Evolutionary conservation across 2,888 invertebrate species (phyloP).

Genomic region (Anorthoa munda): DNA sequence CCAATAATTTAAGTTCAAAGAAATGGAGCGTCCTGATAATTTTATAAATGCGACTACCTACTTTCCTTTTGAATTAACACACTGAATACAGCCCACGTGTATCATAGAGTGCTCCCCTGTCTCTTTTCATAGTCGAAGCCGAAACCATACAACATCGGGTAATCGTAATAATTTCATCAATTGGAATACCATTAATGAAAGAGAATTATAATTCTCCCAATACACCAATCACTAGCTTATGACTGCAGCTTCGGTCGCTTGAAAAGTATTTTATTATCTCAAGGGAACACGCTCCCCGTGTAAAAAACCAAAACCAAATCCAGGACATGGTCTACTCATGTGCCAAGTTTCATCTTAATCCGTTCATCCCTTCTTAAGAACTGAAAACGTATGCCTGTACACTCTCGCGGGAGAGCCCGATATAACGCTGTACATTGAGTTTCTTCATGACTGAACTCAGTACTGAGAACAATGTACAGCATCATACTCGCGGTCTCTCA

Average conservation of each 20-base stretch:
- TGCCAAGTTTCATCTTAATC: neutral
- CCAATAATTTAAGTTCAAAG: neutral
- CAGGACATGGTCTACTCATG: neutral
- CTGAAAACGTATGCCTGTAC: no score
- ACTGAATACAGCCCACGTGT: conserved; percentile 2
- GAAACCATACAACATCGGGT: conserved; percentile 4
- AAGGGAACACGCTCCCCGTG: neutral
- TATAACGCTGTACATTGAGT: no score
- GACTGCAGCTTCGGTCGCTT: neutral
- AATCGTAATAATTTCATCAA: conserved; percentile 8
- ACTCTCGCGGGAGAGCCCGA: no score
- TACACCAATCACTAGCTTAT: neutral
- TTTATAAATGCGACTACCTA: neutral
- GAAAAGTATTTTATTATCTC: neutral
- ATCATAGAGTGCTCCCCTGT: neutral
- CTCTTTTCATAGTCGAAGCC: conserved; percentile 3
- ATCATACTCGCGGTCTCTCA: no score
- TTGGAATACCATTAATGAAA: neutral
- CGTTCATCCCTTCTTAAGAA: no score
- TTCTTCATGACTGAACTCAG: no score
- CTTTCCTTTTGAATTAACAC: neutral
- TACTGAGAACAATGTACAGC: no score
- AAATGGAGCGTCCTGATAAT: neutral
- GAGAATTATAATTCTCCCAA: neutral
- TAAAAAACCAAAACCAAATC: neutral